Evolutionary conservation across 2,888 invertebrate genomes (phyloP).

Genomic region (Cybosia mesomella): DNA sequence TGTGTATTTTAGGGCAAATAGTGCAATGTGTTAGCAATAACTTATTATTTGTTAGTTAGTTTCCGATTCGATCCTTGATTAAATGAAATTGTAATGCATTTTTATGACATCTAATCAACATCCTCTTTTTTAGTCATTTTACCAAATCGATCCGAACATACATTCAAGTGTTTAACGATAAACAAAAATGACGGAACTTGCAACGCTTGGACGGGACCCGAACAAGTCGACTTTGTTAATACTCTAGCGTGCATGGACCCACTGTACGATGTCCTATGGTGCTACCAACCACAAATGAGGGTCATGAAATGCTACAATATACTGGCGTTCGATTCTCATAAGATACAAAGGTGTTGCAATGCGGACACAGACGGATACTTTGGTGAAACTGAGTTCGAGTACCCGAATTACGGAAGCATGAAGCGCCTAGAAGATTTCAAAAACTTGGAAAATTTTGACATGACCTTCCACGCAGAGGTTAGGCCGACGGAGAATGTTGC

Average conservation of each 20-base stretch:
- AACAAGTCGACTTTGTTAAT: conserved; percentile 94
- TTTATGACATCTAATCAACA: not conserved
- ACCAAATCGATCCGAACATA: conserved; percentile 92
- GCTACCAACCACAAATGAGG: conserved; percentile 90
- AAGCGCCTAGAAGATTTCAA: conserved; percentile 78
- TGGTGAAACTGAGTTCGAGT: conserved; percentile 68
- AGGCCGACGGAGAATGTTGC: conserved; percentile 67
- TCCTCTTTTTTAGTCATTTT: conserved; percentile 89
- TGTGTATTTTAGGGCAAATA: too few relatives aligned
- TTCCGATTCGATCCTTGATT: too few relatives aligned
- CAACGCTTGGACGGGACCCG: conserved; percentile 92
- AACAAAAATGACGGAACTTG: conserved; percentile 96
- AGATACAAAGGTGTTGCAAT: conserved; percentile 75
- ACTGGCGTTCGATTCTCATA: conserved; percentile 90
- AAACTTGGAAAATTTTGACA: conserved; percentile 72
- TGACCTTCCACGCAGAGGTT: conserved; percentile 66
- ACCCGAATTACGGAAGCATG: conserved; percentile 78
- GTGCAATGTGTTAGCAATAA: too few relatives aligned
- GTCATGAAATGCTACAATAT: conserved; percentile 93
- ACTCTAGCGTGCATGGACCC: conserved; percentile 95
- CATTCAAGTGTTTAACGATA: conserved; percentile 95
- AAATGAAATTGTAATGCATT: not conserved
- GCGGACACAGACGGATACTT: conserved; percentile 62
- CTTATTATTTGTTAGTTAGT: too few relatives aligned
- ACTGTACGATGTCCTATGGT: conserved; percentile 97